Evolutionary conservation across 1,140 invertebrate genomes (phyloP).

Genomic region (Varroa destructor): DNA sequence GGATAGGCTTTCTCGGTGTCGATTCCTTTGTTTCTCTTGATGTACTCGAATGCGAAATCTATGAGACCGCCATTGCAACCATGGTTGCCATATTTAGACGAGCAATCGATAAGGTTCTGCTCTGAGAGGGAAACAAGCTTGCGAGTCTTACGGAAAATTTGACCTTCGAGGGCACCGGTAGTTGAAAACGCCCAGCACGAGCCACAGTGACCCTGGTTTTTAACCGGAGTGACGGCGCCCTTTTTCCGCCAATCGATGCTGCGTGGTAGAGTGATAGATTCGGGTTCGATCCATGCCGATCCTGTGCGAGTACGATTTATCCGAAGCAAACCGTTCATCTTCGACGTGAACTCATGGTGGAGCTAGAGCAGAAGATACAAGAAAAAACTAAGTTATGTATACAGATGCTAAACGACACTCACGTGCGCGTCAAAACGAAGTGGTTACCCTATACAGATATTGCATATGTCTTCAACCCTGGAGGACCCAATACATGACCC

Average conservation of each 20-base stretch:
- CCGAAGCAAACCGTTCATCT: slow-evolving; percentile 66
- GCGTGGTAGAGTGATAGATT: slow-evolving; percentile 32
- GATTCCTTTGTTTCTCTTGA: slow-evolving; percentile 39
- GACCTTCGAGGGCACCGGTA: slow-evolving; percentile 87
- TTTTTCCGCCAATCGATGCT: slow-evolving; percentile 43
- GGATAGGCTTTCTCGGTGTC: slow-evolving; percentile 39
- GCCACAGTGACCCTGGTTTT: slow-evolving; percentile 43
- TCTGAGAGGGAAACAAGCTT: slow-evolving; percentile 77
- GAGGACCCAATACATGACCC: too few species aligned
- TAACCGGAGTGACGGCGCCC: slow-evolving; percentile 44
- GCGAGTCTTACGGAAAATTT: slow-evolving; percentile 71
- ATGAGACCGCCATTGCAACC: slow-evolving; percentile 77
- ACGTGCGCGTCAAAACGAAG: too few species aligned
- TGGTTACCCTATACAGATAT: too few species aligned
- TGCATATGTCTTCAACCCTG: too few species aligned
- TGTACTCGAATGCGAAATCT: slow-evolving; percentile 42
- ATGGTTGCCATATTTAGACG: slow-evolving; percentile 51
- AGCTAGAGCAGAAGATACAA: slow-evolving; percentile 42
- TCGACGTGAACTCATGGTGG: slow-evolving; percentile 60
- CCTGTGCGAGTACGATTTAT: slow-evolving; percentile 37
- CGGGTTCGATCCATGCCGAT: slow-evolving; percentile 22
- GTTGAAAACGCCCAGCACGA: slow-evolving; percentile 40
- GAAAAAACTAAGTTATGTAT: too few species aligned
- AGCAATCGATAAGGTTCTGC: slow-evolving; percentile 89
- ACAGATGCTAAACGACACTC: too few species aligned